Evolutionary conservation across 2,797 vertebrate genomes (phyloP).

Genomic region (Hylomyscus alleni): DNA sequence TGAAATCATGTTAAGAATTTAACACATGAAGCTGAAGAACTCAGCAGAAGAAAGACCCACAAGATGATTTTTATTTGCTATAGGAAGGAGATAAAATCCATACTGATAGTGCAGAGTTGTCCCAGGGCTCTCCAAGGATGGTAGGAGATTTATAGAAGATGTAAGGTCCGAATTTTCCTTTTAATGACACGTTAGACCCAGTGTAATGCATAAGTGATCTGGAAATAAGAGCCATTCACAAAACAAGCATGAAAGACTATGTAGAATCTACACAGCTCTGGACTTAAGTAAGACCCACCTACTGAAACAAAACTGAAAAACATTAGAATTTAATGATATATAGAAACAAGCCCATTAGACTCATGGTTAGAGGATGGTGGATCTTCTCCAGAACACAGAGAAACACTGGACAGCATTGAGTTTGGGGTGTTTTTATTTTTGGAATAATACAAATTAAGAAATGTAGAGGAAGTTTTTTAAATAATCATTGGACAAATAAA

Average conservation of each 20-base stretch:
- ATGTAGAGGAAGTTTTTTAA: background rate
- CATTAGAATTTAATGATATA: background rate
- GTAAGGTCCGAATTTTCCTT: background rate
- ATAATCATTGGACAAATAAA: background rate
- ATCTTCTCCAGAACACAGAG: rapidly evolving
- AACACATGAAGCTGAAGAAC: background rate
- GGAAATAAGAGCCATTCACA: background rate
- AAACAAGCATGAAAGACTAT: background rate
- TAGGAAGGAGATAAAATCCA: background rate
- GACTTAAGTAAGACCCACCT: background rate
- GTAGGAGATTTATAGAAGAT: background rate
- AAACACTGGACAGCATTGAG: background rate
- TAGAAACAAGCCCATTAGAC: background rate
- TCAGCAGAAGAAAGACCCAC: background rate
- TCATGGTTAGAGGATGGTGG: background rate
- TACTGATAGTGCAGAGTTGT: background rate
- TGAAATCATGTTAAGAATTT: background rate
- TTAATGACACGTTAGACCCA: background rate
- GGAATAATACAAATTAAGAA: background rate
- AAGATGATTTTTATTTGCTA: background rate
- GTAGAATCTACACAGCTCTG: background rate
- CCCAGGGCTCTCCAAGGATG: background rate
- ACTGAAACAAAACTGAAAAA: background rate
- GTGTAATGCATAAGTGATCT: background rate
- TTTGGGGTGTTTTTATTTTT: background rate